Conservation (phyloP, 2,888 invertebrate genomes). For the Globia sparganii region DNA sequence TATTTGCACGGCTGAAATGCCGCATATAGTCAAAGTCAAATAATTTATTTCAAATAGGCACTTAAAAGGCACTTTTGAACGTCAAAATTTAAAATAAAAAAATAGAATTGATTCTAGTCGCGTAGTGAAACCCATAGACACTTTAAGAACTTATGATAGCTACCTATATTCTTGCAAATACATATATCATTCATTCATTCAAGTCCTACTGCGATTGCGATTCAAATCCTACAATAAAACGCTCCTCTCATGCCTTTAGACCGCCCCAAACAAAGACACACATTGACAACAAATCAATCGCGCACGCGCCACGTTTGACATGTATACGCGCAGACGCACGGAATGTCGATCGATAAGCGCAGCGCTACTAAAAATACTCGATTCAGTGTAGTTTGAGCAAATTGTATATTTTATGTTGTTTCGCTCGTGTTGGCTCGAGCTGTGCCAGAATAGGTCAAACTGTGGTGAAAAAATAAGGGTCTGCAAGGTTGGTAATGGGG, state of each 20-base stretch:
- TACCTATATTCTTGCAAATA: no score
- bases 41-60: no score
- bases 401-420: slow-evolving; percentile 44
- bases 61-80: no score
- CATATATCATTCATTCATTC: no score
- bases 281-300: slow-evolving; percentile 84
- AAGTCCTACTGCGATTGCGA: no score
- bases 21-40: no score
- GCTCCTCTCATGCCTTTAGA: slow-evolving; percentile 47
- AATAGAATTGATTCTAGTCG: no score
- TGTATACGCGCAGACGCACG: slow-evolving; percentile 72
- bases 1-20: no score
- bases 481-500: not conserved
- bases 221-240: slow-evolving; percentile 14
- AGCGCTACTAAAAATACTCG: slow-evolving; percentile 54
- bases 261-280: slow-evolving; percentile 72
- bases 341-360: slow-evolving; percentile 77
- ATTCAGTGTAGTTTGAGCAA: slow-evolving; percentile 36
- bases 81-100: no score
- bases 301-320: slow-evolving; percentile 81
- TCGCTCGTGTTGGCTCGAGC: not conserved
- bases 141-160: no score
- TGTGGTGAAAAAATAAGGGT: not conserved
- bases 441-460: not conserved
- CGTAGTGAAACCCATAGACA: no score